phyloP scores from a whole-genome alignment of 37 sponge, comb jelly and placozoan genomes.

The Theonella swinhoei region DNA sequence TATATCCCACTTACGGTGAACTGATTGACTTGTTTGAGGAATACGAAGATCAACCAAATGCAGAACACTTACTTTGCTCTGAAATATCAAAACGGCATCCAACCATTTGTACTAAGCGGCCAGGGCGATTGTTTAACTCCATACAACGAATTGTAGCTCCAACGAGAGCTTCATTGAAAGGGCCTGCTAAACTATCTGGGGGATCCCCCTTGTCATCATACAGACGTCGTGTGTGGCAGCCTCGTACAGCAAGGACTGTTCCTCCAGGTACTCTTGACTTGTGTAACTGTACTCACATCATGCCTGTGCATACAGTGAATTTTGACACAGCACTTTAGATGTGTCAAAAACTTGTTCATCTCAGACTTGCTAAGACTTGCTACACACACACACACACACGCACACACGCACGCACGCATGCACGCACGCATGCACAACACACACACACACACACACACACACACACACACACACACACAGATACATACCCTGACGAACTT shows the following conservation, averaged over 20 bases:
- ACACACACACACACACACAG: too few species aligned
- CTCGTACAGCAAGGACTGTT: not conserved
- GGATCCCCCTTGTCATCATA: constrained; percentile 41
- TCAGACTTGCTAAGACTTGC: too few species aligned
- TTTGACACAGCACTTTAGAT: too few species aligned
- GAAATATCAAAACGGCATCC: constrained; percentile 9
- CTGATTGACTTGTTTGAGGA: not conserved
- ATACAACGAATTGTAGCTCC: constrained; percentile 30
- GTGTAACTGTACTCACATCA: too few species aligned
- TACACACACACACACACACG: too few species aligned
- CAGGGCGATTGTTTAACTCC: constrained; percentile 14
- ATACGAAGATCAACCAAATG: not conserved
- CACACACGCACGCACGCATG: too few species aligned
- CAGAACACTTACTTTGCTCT: not conserved
- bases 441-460: too few species aligned
- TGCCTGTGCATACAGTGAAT: too few species aligned
- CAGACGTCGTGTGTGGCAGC: constrained; percentile 18
- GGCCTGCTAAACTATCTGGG: constrained; percentile 6
- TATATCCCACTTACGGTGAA: too few species aligned
- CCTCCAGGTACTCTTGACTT: not conserved
- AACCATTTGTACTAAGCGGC: constrained; percentile 10
- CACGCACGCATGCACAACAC: too few species aligned
- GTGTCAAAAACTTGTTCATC: too few species aligned
- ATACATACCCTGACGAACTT: not conserved
- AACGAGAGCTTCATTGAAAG: constrained; percentile 29